Conservation (phyloP, 2,888 invertebrate genomes). For the Phortica magna region DNA sequence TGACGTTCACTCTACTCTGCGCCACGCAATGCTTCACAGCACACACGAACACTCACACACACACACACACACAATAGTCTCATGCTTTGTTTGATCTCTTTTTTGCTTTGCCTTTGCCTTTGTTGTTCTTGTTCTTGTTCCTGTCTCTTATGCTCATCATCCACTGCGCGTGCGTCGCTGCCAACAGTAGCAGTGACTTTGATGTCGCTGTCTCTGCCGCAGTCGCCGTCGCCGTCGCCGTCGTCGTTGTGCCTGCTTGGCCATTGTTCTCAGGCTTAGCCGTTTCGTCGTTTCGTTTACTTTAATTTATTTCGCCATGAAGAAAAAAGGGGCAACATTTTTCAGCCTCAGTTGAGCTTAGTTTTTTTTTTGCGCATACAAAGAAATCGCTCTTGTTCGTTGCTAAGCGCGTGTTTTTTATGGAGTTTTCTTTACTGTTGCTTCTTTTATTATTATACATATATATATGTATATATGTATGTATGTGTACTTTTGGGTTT, state of each 20-base stretch:
- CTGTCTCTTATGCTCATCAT: neutral
- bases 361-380: neutral
- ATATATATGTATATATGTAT: too few species aligned
- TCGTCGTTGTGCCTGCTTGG: neutral
- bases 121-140: neutral
- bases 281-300: too few species aligned
- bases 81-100: too few species aligned
- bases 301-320: too few species aligned
- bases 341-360: neutral
- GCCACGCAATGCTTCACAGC: too few species aligned
- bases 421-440: too few species aligned
- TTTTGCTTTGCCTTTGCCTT: too few species aligned
- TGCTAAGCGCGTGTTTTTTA: neutral
- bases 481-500: too few species aligned
- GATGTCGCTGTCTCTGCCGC: too few species aligned
- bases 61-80: too few species aligned
- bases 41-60: too few species aligned
- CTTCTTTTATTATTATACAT: too few species aligned
- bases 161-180: constrained; percentile 4
- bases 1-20: neutral
- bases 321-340: neutral
- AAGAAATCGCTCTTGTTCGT: neutral
- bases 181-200: neutral
- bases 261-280: neutral
- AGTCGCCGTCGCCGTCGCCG: neutral